Evolutionary conservation across 92 coral and sea anemone species (phyloP).

Genomic region (Phenganax subtilis): DNA sequence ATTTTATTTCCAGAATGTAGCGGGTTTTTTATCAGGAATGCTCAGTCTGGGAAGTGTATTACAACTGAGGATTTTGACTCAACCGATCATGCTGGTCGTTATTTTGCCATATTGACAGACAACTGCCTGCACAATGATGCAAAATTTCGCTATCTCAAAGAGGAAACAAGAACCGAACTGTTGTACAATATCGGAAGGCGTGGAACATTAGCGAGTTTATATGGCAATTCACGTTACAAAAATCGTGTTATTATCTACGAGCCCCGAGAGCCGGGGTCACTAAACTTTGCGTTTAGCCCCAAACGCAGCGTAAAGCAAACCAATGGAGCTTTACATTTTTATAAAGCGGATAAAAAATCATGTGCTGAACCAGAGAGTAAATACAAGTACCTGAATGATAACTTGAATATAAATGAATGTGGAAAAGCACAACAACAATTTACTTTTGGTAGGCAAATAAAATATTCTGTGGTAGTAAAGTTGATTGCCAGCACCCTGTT

Average conservation of each 20-base stretch:
- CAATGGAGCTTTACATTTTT: not conserved
- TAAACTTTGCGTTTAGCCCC: not conserved
- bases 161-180: not conserved
- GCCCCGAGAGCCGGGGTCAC: not conserved
- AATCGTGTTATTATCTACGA: not conserved
- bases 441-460: constrained; percentile 2
- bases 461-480: no score
- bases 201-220: not conserved
- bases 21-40: not conserved
- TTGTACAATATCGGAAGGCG: not conserved
- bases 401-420: not conserved
- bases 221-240: not conserved
- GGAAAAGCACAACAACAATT: not conserved
- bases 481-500: no score
- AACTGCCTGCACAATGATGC: not conserved
- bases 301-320: not conserved
- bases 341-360: not conserved
- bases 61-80: not conserved
- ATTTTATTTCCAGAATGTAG: not conserved
- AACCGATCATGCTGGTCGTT: not conserved
- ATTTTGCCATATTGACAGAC: not conserved
- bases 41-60: constrained; percentile 2
- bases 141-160: not conserved
- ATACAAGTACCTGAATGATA: not conserved
- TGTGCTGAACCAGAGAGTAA: not conserved